A percentile compares a stretch with the other conserved stretches of the same genome.
Evolutionary conservation across 1,140 invertebrate species (phyloP).

Genomic region (Drusus annulatus): DNA sequence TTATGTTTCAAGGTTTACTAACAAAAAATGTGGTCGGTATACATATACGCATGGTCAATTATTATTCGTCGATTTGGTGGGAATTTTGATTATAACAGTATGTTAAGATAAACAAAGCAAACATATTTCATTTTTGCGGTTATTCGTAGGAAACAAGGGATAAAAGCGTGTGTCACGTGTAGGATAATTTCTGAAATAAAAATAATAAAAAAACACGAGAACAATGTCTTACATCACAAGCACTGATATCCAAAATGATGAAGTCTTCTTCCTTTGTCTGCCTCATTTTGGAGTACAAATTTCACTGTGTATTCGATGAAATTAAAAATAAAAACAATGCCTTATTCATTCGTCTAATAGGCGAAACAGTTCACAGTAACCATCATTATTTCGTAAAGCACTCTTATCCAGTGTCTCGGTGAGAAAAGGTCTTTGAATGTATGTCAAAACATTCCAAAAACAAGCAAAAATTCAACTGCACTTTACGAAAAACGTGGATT

Average conservation of each 20-base stretch:
- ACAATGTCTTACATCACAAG: constrained; percentile 3
- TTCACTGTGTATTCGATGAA: neutral
- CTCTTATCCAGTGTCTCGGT: no score
- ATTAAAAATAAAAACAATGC: neutral
- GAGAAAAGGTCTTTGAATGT: neutral
- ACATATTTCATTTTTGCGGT: no score
- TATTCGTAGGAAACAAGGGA: no score
- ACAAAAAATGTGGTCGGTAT: no score
- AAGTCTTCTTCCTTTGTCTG: constrained; percentile 25
- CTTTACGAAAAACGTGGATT: neutral
- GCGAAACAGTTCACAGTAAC: neutral
- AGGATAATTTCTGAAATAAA: neutral
- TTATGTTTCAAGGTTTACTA: no score
- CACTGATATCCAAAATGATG: constrained; percentile 38
- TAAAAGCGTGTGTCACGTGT: no score
- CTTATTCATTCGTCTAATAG: neutral
- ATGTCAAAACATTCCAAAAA: neutral
- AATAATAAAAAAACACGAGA: no score
- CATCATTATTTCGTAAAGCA: no score
- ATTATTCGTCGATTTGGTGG: no score
- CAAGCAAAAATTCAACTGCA: neutral
- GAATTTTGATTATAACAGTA: no score
- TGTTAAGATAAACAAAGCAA: no score
- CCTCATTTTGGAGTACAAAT: constrained; percentile 3
- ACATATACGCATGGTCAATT: no score